phyloP scores from a whole-genome alignment of 2,888 invertebrate genomes.

The Agapetus fuscipes region DNA sequence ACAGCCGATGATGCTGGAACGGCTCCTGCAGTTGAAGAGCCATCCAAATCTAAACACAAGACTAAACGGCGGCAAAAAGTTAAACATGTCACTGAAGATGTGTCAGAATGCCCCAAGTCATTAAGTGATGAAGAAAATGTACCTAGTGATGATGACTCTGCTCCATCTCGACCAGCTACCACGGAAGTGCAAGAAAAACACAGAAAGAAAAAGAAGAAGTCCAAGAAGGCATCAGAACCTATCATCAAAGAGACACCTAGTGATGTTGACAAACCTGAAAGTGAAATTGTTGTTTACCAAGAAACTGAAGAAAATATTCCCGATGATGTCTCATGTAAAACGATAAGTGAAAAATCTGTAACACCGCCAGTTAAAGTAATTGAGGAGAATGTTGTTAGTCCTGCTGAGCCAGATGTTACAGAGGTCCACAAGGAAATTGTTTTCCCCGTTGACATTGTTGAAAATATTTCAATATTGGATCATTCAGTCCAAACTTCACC shows the following conservation, averaged over 20 bases:
- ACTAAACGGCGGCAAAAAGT: constrained; percentile 29
- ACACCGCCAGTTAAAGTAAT: constrained; percentile 54
- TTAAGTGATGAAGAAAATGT: constrained; percentile 18
- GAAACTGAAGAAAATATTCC: constrained; percentile 46
- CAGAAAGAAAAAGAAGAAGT: constrained; percentile 18
- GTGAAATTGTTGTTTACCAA: constrained; percentile 40
- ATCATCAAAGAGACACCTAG: constrained; percentile 26
- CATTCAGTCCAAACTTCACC: constrained; percentile 54
- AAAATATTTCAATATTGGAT: constrained; percentile 49
- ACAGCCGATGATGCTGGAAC: constrained; percentile 43
- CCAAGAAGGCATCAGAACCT: constrained; percentile 23
- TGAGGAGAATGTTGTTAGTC: constrained; percentile 53
- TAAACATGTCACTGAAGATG: constrained; percentile 14
- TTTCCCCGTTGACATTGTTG: constrained; percentile 48
- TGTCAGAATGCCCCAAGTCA: constrained; percentile 19
- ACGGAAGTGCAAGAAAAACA: constrained; percentile 9
- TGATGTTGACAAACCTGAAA: no score
- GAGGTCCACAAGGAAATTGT: constrained; percentile 46
- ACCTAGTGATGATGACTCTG: constrained; percentile 15
- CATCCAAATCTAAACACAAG: constrained; percentile 29
- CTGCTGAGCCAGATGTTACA: constrained; percentile 36
- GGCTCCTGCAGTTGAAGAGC: constrained; percentile 22
- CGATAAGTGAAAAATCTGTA: constrained; percentile 48
- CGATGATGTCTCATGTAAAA: constrained; percentile 49
- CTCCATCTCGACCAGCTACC: not conserved